phyloP scores from a whole-genome alignment of 2,797 vertebrate species.

The Linurgus olivaceus region DNA sequence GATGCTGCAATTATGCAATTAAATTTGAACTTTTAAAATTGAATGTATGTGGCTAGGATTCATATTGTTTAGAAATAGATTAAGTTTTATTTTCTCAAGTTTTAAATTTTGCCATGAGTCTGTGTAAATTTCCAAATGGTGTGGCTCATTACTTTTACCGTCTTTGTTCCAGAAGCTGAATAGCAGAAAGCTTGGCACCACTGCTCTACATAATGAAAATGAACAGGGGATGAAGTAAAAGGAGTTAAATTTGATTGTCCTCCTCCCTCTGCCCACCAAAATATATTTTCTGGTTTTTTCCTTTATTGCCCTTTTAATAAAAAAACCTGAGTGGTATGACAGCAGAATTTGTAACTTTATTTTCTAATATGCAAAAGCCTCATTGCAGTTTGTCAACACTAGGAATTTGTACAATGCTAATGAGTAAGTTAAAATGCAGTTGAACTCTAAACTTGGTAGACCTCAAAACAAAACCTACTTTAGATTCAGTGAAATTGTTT shows the following conservation, averaged over 20 bases:
- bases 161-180: neutral
- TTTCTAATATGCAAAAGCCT: neutral
- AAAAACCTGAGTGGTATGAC: neutral
- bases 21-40: neutral
- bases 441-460: neutral
- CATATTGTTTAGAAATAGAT: neutral
- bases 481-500: neutral
- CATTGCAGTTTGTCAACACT: neutral
- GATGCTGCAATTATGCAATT: neutral
- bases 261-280: fast-evolving
- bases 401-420: neutral
- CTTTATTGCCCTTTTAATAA: neutral
- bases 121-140: neutral
- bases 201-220: neutral
- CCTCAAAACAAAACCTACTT: neutral
- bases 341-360: neutral
- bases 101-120: neutral
- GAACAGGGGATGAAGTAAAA: neutral
- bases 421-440: neutral
- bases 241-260: neutral
- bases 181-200: neutral
- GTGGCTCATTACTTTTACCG: neutral
- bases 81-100: neutral
- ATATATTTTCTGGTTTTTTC: neutral
- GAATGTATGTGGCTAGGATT: neutral